Percentiles rank a stretch among this genome's conserved stretches.
phyloP scores from a whole-genome alignment of 2,113 vertebrate species.

The Illadopsis cleaveri region DNA sequence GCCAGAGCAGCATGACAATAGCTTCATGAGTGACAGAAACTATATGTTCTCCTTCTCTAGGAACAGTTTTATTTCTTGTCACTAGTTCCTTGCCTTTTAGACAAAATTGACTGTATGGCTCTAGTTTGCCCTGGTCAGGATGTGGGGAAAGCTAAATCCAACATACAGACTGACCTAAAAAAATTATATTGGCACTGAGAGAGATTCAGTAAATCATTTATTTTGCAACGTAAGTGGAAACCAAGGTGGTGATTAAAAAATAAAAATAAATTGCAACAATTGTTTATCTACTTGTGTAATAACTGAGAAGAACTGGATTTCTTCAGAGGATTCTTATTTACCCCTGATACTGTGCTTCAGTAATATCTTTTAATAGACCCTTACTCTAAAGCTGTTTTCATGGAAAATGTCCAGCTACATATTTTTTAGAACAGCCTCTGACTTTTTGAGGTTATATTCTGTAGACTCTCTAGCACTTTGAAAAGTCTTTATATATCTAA shows the following conservation, averaged over 20 bases:
- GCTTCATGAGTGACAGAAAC: background rate
- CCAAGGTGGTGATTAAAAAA: background rate
- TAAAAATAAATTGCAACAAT: background rate
- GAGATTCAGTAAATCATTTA: background rate
- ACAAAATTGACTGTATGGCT: background rate
- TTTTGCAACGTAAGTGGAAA: background rate
- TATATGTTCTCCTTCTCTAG: background rate
- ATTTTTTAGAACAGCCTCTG: background rate
- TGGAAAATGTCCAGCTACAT: background rate
- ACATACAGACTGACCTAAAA: background rate
- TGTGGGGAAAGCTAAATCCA: slow-evolving; percentile 38
- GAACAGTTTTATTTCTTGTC: background rate
- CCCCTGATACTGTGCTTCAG: background rate
- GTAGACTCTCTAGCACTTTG: background rate
- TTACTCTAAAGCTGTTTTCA: background rate
- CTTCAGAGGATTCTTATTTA: background rate
- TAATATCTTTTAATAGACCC: background rate
- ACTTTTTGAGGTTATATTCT: background rate
- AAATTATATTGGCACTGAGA: background rate
- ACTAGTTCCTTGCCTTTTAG: background rate
- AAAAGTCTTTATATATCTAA: background rate
- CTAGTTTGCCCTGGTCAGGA: slow-evolving; percentile 3
- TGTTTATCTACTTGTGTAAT: background rate
- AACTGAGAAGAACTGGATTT: background rate
- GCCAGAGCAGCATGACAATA: background rate